Evolutionary conservation across 2,797 vertebrate genomes (phyloP), one percentile per base, ranked within the genome.

Genomic region (Melopsittacus undulatus): DNA sequence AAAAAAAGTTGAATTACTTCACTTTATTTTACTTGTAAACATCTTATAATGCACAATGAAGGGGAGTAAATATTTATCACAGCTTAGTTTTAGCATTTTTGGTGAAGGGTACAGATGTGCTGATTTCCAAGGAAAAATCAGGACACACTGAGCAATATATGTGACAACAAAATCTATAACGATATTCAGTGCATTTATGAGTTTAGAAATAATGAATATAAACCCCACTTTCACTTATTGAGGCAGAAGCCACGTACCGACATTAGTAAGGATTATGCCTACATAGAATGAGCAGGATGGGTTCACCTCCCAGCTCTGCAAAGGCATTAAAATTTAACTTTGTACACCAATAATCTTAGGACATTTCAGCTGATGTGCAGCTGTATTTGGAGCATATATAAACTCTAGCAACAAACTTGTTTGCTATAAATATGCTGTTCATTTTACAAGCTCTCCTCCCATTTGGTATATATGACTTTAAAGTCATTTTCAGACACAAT

Each of bases 41-140:
- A 96, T 97, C 94, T 97, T 95, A 96, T 97, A 97, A 97, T 94
- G 93, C 90, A 98, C 95, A 96, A 97, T 92, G 91, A 97, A 97
- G 89, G 92, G 96, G 96, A 94, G 90, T 83, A 95, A 88, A 93
- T 92, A 87, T 89, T 94, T 95, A 97, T 97, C 97, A 97, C 90
- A 97, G 97, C 93, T 96, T 96, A 96, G 72, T 78, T 96, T 96
- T 89, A 92, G 66, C 17, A 97, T 84, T 96, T 95, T 94, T 93
- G 92, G 84, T 93, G 95, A 97, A 95, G 92, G 95, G 85, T 96
- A 90, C 94, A 97, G 92, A 96, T 95, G 89, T 92, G 80, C 95
- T 94, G 93, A 96, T 97, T 94, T 92, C 83, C 84, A 75, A 92
- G 79, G 56, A 80, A 84, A 95, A 91, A 86, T 86, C 90, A 96